These are phyloP conservation scores for Sweltsa coloradensis DNA, from an alignment of 1,140 invertebrate species.

Conservation along the genomic window DNA sequence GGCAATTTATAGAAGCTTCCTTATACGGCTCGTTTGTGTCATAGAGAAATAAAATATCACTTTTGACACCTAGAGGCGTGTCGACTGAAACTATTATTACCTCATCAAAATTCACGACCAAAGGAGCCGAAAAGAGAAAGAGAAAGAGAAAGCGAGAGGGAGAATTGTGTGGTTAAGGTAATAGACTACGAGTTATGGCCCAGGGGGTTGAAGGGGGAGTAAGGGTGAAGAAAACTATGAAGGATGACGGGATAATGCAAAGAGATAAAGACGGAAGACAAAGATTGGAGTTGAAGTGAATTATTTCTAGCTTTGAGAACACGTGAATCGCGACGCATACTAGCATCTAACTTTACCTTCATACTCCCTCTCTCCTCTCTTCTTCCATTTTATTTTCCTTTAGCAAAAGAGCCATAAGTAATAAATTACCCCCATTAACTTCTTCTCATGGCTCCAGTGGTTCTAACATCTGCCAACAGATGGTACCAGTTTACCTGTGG, in stretches of 20 bases:
- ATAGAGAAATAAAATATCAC: slow-evolving; percentile 8
- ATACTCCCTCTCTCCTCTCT: no score
- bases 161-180: slow-evolving; percentile 3
- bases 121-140: neutral
- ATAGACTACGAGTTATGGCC: slow-evolving; percentile 6
- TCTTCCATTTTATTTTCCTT: slow-evolving; percentile 2
- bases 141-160: neutral
- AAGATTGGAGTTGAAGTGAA: slow-evolving; percentile 9
- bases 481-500: no score
- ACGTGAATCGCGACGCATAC: no score
- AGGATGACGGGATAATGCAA: neutral
- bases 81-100: slow-evolving; percentile 9
- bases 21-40: no score
- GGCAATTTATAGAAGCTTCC: no score
- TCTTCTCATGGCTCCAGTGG: neutral
- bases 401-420: slow-evolving; percentile 7
- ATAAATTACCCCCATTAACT: slow-evolving; percentile 1
- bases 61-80: slow-evolving; percentile 7
- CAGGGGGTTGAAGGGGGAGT: neutral
- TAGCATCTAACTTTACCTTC: no score
- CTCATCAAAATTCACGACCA: slow-evolving; percentile 7
- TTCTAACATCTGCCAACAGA: no score
- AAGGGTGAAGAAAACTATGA: slow-evolving; percentile 4
- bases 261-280: neutral
- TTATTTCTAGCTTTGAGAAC: slow-evolving; percentile 4